A percentile compares a stretch with the other conserved stretches of the same genome.
phyloP scores from a whole-genome alignment of 2,888 invertebrate species.

The Penaeus monodon region DNA sequence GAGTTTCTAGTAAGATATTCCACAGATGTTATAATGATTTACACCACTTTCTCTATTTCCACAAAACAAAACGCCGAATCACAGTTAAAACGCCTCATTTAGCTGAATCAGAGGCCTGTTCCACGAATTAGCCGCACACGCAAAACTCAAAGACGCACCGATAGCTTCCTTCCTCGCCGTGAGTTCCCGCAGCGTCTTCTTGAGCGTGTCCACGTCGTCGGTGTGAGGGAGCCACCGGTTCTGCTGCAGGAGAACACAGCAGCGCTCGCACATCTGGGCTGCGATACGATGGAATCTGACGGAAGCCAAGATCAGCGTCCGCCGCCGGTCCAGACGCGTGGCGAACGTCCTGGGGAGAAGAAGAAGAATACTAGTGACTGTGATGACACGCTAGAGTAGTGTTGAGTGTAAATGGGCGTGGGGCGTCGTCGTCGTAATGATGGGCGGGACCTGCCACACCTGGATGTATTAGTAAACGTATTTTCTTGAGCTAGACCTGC shows the following conservation, averaged over 20 bases:
- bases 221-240: constrained; percentile 61
- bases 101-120: no score
- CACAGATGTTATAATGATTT: no score
- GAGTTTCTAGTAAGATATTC: no score
- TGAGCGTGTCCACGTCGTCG: constrained; percentile 59
- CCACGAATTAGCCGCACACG: no score
- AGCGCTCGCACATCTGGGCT: constrained; percentile 74
- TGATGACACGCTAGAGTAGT: background rate
- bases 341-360: constrained; percentile 82
- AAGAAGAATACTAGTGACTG: no score
- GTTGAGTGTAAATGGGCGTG: background rate
- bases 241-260: constrained; percentile 53
- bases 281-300: constrained; percentile 82
- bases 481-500: no score
- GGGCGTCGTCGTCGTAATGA: no score
- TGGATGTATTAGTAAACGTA: no score
- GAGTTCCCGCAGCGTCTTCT: constrained; percentile 66
- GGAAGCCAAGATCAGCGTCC: constrained; percentile 82
- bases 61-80: no score
- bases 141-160: constrained; percentile 66
- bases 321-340: constrained; percentile 79
- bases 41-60: no score
- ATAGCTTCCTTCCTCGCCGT: constrained; percentile 68
- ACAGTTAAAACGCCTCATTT: no score
- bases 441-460: no score